Evolutionary conservation across 2,797 vertebrate species (phyloP), one percentile per base, ranked within the genome.

Genomic region (Coregonus sp.): DNA sequence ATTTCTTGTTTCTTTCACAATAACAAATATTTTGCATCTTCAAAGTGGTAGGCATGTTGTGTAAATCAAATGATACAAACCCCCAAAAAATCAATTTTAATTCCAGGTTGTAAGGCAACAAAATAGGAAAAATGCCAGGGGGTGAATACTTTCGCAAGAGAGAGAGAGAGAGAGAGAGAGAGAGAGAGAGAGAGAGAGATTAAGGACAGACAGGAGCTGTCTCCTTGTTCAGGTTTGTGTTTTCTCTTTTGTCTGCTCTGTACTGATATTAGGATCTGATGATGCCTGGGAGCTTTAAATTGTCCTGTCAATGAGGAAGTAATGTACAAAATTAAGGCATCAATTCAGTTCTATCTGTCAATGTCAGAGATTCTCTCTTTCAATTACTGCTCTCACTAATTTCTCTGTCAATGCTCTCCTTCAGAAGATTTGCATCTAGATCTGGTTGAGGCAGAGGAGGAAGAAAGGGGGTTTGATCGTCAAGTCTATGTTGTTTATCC

Each of bases 211-310:
- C 11, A 68, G 70, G 74, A 25, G 25, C 50, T 67, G 68, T 63
- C 61, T 77, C 33, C 18, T 65, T 59, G 54, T 78, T 54, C 70
- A 54, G 50, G 63, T 47, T n/a, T 61, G 50, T 69, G 67, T 50
- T 16, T 15, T 51, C 40, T 15, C 37, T 29, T 9, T 50, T 15
- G 5, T 71, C n/a, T 70, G 68, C 66, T 33, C 20, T 1, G 37
- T 31, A 37, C 33, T 5, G 33, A 18, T 25, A 20, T 31, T 14
- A 66, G 14, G 14, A 31, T 35, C 65, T 67, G 65, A 31, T 25
- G 14, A 67, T 67, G 29, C 31, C 15, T 35, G 14, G 31, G 65
- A 33, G 25, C 63, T 66, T 25, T 54, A n/a, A 52, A 40, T 15
- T 5, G 14, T 15, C 18, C 16, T 47, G 25, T 56, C 31, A 61